A percentile compares a stretch with the other conserved stretches of the same genome.
These are phyloP conservation scores for Cheilosia soror DNA, from an alignment of 2,888 invertebrate genomes.

Conservation along the genomic window DNA sequence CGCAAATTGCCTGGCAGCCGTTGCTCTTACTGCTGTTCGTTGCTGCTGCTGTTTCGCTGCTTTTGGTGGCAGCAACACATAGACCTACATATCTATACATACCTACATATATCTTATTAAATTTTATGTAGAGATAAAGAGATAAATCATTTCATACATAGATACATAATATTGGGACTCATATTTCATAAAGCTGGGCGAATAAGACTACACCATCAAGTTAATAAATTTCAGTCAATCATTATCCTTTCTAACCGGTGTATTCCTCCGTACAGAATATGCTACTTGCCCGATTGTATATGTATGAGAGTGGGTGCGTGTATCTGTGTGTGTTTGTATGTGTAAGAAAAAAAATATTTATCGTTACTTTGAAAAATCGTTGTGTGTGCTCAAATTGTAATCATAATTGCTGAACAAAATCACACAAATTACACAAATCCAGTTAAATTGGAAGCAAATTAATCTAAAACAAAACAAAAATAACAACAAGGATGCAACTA, in stretches of 20 bases:
- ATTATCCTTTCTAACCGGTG: conserved; percentile 58
- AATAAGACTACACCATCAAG: conserved; percentile 54
- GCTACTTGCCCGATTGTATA: not conserved
- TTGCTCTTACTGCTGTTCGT: conserved; percentile 13
- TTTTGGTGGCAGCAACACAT: conserved; percentile 2
- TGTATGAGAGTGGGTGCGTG: not conserved
- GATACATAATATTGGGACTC: conserved; percentile 35
- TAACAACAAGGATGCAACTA: not conserved
- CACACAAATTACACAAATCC: not conserved
- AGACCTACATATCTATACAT: not conserved
- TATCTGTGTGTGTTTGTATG: not conserved
- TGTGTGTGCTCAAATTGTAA: not conserved
- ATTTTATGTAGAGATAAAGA: conserved; percentile 16
- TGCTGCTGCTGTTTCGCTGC: conserved; percentile 6
- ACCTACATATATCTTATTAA: conserved; percentile 27
- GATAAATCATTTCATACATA: conserved; percentile 34
- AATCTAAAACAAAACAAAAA: not conserved
- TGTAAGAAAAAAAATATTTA: not conserved
- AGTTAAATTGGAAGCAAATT: not conserved
- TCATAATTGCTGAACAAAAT: not conserved
- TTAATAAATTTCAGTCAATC: conserved; percentile 68
- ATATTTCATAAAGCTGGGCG: conserved; percentile 50
- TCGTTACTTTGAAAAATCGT: conserved; percentile 8
- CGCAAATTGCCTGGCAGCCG: conserved; percentile 30
- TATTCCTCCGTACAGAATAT: conserved; percentile 11